Evolutionary conservation across 2,888 invertebrate genomes (phyloP).

Genomic region (Acrobasis suavella): DNA sequence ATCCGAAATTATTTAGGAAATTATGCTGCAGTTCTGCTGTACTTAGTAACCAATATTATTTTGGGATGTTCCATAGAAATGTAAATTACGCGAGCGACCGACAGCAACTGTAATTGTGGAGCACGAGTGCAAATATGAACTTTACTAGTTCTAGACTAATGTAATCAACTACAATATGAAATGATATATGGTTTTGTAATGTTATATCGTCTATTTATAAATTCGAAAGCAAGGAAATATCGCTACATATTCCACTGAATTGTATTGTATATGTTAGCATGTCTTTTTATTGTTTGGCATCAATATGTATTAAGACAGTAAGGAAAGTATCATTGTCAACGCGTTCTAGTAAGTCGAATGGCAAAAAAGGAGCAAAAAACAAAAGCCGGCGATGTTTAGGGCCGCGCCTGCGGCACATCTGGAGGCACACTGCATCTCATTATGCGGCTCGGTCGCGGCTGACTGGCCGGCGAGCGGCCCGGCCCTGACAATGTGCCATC

Average conservation of each 20-base stretch:
- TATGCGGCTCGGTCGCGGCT: constrained; percentile 73
- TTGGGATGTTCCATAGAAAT: constrained; percentile 20
- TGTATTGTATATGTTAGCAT: not conserved
- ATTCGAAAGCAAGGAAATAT: not conserved
- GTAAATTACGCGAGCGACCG: constrained; percentile 16
- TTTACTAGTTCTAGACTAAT: not conserved
- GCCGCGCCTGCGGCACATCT: constrained; percentile 79
- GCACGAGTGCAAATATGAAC: constrained; percentile 7
- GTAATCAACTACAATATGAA: not conserved
- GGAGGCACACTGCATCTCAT: constrained; percentile 76
- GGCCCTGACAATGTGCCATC: constrained; percentile 38
- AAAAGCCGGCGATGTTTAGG: constrained; percentile 64
- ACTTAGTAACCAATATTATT: constrained; percentile 8
- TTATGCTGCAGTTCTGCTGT: not conserved
- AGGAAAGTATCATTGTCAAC: constrained; percentile 44
- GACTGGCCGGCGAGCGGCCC: constrained; percentile 49
- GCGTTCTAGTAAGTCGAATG: constrained; percentile 40
- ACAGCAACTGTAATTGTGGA: constrained; percentile 13
- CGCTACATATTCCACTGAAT: not conserved
- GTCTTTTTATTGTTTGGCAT: not conserved
- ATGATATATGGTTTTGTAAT: not conserved
- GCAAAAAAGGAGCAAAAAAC: constrained; percentile 56
- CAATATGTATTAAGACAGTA: constrained; percentile 25
- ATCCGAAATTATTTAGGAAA: not conserved
- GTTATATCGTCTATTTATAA: not conserved